Conservation (phyloP, 2,797 vertebrate species). For the Brachyrhaphis roseni region DNA sequence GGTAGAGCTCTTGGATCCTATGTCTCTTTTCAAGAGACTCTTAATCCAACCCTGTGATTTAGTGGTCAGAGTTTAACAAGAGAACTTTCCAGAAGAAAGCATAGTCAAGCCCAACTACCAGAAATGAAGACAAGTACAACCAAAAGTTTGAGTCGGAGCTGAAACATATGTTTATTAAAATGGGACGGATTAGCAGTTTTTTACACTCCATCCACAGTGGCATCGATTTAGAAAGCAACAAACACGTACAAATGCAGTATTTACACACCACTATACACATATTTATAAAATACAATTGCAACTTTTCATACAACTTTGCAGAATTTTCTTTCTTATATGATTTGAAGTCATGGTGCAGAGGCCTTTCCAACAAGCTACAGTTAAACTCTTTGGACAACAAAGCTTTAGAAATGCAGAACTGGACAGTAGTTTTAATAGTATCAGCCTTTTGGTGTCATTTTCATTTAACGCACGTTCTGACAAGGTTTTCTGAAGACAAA, state of each 20-base stretch:
- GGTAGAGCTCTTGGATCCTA: background rate
- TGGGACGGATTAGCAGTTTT: constrained; percentile 1
- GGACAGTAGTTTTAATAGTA: background rate
- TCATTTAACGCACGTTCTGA: background rate
- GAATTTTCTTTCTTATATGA: background rate
- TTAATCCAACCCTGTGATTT: background rate
- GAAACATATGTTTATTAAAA: constrained; percentile 1
- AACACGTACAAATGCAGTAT: background rate
- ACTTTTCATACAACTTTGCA: background rate
- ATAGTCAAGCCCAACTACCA: background rate
- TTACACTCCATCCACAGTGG: background rate
- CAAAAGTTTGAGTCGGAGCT: background rate
- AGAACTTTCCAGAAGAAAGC: background rate
- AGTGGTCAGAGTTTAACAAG: background rate
- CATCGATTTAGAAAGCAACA: background rate
- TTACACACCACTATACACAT: constrained; percentile 3
- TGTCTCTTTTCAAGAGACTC: background rate
- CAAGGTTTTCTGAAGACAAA: background rate
- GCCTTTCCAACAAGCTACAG: background rate
- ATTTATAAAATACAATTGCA: background rate
- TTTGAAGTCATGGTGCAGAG: background rate
- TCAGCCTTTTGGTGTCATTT: background rate
- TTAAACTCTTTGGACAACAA: background rate
- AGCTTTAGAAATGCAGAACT: background rate
- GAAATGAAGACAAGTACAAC: background rate